These are phyloP conservation scores for Phytoseiulus persimilis DNA, from an alignment of 2,888 invertebrate species.

Conservation along the genomic window DNA sequence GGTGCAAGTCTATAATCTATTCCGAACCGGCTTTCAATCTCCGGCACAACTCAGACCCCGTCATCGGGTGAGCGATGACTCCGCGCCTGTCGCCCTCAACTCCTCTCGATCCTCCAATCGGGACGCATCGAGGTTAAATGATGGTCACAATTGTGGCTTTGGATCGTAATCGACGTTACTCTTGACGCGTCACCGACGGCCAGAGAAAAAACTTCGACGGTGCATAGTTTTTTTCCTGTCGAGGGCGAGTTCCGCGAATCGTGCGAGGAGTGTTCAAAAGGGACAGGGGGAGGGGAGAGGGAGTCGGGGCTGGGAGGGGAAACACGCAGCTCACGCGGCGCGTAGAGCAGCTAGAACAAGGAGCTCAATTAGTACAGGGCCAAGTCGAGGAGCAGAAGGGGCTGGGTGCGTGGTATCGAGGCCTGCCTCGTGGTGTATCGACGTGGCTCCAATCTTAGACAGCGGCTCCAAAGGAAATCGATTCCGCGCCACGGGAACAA, in stretches of 20 bases:
- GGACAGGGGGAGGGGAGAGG: too few species aligned
- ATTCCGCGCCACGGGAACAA: neutral
- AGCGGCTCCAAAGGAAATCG: neutral
- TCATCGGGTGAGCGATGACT: neutral
- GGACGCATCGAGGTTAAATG: neutral
- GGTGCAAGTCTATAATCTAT: neutral
- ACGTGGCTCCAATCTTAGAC: neutral
- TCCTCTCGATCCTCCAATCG: neutral
- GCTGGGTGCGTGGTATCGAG: neutral
- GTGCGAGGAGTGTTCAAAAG: neutral
- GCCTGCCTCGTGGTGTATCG: neutral
- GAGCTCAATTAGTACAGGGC: neutral
- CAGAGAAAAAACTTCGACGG: neutral
- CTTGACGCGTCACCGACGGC: neutral
- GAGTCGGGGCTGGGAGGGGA: too few species aligned
- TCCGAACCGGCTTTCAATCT: neutral
- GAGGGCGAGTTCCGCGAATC: neutral
- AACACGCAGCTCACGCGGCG: too few species aligned
- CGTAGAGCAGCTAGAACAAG: neutral
- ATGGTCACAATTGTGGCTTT: neutral
- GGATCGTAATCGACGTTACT: neutral
- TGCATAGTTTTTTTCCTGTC: neutral
- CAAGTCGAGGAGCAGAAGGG: neutral
- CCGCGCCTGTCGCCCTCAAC: neutral
- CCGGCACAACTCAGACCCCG: neutral